Evolutionary conservation across 2,888 invertebrate species (phyloP), one percentile per base, ranked within the genome.

Genomic region (Caradrina kadenii): DNA sequence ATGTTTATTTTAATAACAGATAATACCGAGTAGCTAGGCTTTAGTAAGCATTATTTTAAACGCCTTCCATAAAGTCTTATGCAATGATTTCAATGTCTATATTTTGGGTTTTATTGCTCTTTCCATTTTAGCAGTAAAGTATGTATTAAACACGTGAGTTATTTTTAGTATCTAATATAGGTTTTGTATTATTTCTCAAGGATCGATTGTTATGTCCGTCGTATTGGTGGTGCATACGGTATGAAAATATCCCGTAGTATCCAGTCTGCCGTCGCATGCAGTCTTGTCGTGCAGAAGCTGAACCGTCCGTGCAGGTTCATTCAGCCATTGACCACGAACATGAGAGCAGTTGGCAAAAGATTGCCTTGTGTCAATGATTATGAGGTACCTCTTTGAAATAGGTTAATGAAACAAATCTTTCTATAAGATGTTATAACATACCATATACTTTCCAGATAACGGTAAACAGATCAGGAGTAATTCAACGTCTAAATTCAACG

Each of bases 221-320:
- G 91, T 7, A 50, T 92, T 1, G 93, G 93, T 5, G 93, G 93
- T 19, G 88, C 81, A 0, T 98, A 97, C 84, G 98, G 98, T 0
- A 95, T 96, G 0, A 98, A 98, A 91, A 96, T 98, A 78, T 96
- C 96, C 0, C 95, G 97, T 31, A 92, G 96, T 13, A 87, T 93
- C 2, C 94, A 96, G 55, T 87, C 96, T 1, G 96, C 97, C 0
- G 94, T 96, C 19, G 97, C 97, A 0, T 96, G 97, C 79, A 97
- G 97, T 19, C 87, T 98, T 8, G 97, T 97, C 0, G 96, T 97
- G 1, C 87, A 95, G 69, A 96, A 96, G 76, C 90, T 97, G 4
- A 96, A 96, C 85, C 90, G 92, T 53, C 97, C 98, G 0, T 97
- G 97, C 0, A 95, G 97, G 64, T 93, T 98, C 65, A 94, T 96